Percentiles rank a stretch among this genome's conserved stretches.
Conservation (phyloP, 2,888 invertebrate genomes). For the Melanostoma mellinum region DNA sequence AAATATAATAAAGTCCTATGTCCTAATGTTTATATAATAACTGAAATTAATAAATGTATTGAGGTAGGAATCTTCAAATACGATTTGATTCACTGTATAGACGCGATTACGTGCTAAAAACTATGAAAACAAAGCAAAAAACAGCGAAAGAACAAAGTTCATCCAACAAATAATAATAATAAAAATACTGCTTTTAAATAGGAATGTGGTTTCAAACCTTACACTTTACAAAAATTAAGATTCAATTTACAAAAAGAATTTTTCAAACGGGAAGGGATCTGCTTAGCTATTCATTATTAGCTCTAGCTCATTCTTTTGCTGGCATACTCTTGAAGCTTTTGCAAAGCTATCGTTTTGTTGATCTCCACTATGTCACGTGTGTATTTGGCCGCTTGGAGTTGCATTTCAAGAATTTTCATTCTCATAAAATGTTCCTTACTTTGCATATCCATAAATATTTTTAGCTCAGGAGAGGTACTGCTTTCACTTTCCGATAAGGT, state of each 20-base stretch:
- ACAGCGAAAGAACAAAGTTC: slow-evolving; percentile 35
- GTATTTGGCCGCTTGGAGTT: slow-evolving; percentile 81
- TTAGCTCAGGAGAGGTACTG: slow-evolving; percentile 76
- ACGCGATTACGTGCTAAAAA: slow-evolving; percentile 65
- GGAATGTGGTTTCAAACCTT: slow-evolving; percentile 71
- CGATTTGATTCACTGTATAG: slow-evolving; percentile 60
- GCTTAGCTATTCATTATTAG: neutral
- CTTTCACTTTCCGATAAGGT: slow-evolving; percentile 76
- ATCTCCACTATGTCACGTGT: slow-evolving; percentile 85
- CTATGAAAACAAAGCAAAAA: slow-evolving; percentile 55
- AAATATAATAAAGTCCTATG: slow-evolving; percentile 51
- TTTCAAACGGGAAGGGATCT: neutral
- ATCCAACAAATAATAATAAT: slow-evolving; percentile 43
- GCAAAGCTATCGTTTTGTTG: slow-evolving; percentile 85
- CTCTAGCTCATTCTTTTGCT: slow-evolving; percentile 79
- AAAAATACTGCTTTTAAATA: slow-evolving; percentile 70
- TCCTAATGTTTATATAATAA: slow-evolving; percentile 38
- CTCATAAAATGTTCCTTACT: slow-evolving; percentile 81
- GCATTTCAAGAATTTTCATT: slow-evolving; percentile 82
- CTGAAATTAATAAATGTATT: slow-evolving; percentile 59
- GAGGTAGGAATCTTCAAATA: slow-evolving; percentile 71
- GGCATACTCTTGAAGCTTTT: slow-evolving; percentile 83
- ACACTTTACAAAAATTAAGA: slow-evolving; percentile 56
- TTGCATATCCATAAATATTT: slow-evolving; percentile 81
- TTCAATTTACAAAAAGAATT: slow-evolving; percentile 49